Base-by-base conservation (phyloP, 1,140 invertebrate species). In the Galleria mellonella region DNA sequence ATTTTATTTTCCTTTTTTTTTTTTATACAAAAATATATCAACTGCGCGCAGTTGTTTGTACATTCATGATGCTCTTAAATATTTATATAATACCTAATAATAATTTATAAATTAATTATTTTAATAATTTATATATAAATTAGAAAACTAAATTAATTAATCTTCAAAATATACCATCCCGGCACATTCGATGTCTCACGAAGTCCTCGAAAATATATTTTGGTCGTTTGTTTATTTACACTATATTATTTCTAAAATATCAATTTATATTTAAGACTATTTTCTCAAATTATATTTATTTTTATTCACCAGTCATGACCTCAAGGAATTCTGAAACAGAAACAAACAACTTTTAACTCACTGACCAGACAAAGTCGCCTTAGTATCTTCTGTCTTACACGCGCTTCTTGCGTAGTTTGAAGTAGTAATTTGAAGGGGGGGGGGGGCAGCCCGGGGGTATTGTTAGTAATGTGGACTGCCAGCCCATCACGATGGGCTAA, bases 321-420 rank as follows among this genome's bases (percentile, higher is more conserved):
- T 91, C 90, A 84, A 92, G 88, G 69, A 92, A 92, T 76, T 92
- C 91, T 91, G 86, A 33, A 89, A 89, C 50, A 58, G 69, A 55
- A 60, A 39, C 47, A 62, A n/a, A n/a, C n/a, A n/a, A n/a, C n/a
- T n/a, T n/a, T n/a, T n/a, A n/a, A n/a, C n/a, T n/a, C n/a, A n/a
- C n/a, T n/a, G n/a, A n/a, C n/a, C n/a, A n/a, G n/a, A n/a, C n/a
- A n/a, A n/a, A n/a, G n/a, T n/a, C n/a, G n/a, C n/a, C n/a, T n/a
- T n/a, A n/a, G n/a, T n/a, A n/a, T n/a, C n/a, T n/a, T n/a, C n/a
- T n/a, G n/a, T n/a, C n/a, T n/a, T n/a, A n/a, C n/a, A n/a, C n/a
- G n/a, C n/a, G n/a, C n/a, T n/a, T n/a, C n/a, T n/a, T n/a, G n/a
- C n/a, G n/a, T n/a, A n/a, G n/a, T n/a, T n/a, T n/a, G n/a, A n/a